Evolutionary conservation across 2,797 vertebrate genomes (phyloP), one percentile per base, ranked within the genome.

Genomic region (Myioborus miniatus): DNA sequence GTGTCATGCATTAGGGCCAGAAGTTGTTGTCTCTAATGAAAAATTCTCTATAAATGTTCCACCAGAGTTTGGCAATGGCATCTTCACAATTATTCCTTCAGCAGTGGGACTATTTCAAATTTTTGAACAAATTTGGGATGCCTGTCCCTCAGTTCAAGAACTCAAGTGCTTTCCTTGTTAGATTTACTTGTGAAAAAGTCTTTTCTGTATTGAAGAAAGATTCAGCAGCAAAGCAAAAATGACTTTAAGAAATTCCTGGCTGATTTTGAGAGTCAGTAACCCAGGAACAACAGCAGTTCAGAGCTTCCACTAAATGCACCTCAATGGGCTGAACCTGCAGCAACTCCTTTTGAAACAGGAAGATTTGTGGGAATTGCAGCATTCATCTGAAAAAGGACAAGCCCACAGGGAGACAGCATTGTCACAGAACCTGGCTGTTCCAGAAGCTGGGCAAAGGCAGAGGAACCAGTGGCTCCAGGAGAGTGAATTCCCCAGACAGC

Each of bases 41-140:
- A 5, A 50, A 3, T 2, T 59, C n/a, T 22, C n/a, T 47, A 3
- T 8, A 37, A 22, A 0, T 29, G 23, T 11, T 68, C 81, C n/a
- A 47, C 22, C 3, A 3, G 53, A 49, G 4, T 9, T 75, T 36
- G 23, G 9, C 6, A 2, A 1, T 9, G 22, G 23, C 50, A 62
- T 34, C n/a, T 59, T 68, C 11, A 26, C 17, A 75, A 50, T 43
- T 29, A 75, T 19, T 71, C 50, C 52, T 83, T 64, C 39, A 58
- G 59, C 26, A 50, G 11, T 9, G 12, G 37, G 55, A 30, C 20
- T 44, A 11, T 39, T 87, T 70, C 44, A 65, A 39, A 21, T 30
- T 32, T 2, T 4, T 29, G 46, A 90, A 36, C 24, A 90, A 74
- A 79, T 27, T 59, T 59, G 12, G 14, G 22, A 52, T 19, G 3